A percentile compares a stretch with the other conserved stretches of the same genome.
Evolutionary conservation across 1,140 invertebrate species (phyloP).

Genomic region (Pantala flavescens): DNA sequence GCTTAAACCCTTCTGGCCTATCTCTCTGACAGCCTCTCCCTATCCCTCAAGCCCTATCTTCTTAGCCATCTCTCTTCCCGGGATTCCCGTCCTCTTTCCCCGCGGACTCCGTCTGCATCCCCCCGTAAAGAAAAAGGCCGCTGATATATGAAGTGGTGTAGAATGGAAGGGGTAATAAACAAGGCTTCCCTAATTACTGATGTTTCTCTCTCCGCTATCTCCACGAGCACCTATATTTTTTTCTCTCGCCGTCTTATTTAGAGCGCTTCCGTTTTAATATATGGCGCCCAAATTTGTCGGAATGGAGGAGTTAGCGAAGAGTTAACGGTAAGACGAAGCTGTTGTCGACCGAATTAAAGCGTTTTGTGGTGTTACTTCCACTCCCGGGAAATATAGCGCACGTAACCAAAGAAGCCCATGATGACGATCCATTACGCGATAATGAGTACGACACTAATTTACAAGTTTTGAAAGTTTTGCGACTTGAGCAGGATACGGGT

Average conservation of each 20-base stretch:
- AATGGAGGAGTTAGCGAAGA: background rate
- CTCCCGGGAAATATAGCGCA: background rate
- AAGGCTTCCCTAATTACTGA: slow-evolving; percentile 9
- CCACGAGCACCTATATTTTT: background rate
- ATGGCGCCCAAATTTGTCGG: background rate
- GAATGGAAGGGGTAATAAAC: background rate
- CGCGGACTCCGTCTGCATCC: background rate
- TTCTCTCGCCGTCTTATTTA: background rate
- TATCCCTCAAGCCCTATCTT: background rate
- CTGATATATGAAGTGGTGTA: background rate
- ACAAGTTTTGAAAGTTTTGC: background rate
- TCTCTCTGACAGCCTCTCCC: background rate
- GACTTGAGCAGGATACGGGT: background rate
- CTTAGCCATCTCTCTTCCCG: background rate
- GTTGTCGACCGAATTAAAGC: background rate
- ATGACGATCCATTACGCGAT: background rate
- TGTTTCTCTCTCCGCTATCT: background rate
- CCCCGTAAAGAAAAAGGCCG: background rate
- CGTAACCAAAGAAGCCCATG: background rate
- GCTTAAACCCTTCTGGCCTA: no score
- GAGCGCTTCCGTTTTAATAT: background rate
- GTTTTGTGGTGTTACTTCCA: background rate
- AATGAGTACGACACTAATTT: slow-evolving; percentile 3
- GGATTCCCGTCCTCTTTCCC: background rate
- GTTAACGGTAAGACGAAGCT: slow-evolving; percentile 8